These are phyloP conservation scores for Aphelocoma californica DNA, from an alignment of 2,797 vertebrate genomes.

Conservation along the genomic window DNA sequence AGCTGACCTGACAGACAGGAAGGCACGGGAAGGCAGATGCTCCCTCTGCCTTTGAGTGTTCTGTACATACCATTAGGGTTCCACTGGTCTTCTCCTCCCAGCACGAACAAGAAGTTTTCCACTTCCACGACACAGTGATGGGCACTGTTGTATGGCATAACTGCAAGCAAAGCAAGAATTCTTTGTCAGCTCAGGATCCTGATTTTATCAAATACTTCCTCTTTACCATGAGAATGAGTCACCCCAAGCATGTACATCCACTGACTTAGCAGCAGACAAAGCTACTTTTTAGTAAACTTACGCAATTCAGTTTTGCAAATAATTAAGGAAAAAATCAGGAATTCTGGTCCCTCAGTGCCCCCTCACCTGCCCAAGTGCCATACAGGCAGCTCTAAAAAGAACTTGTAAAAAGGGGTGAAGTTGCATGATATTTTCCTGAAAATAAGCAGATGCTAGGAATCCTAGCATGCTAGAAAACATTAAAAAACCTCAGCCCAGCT, in stretches of 20 bases:
- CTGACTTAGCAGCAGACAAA: not conserved
- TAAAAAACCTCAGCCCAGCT: constrained; percentile 33
- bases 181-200: constrained; percentile 30
- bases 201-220: not conserved
- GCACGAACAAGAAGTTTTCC: constrained; percentile 96
- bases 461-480: not conserved
- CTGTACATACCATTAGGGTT: constrained; percentile 90
- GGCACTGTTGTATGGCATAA: constrained; percentile 99
- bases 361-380: not conserved
- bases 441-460: constrained; percentile 33
- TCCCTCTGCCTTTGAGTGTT: not conserved
- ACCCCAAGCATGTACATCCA: not conserved
- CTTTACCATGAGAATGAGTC: not conserved
- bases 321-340: constrained; percentile 6
- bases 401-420: constrained; percentile 9
- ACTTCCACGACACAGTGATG: constrained; percentile 99
- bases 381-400: not conserved
- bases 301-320: constrained; percentile 23
- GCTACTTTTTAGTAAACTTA: constrained; percentile 19
- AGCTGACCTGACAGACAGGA: not conserved
- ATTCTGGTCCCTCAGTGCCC: not conserved
- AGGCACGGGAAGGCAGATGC: not conserved
- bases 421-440: constrained; percentile 17
- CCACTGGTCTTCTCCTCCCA: constrained; percentile 99
- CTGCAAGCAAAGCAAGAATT: constrained; percentile 75